Evolutionary conservation across 2,888 invertebrate genomes (phyloP), one percentile per base, ranked within the genome.

Genomic region (Hololepta plana): DNA sequence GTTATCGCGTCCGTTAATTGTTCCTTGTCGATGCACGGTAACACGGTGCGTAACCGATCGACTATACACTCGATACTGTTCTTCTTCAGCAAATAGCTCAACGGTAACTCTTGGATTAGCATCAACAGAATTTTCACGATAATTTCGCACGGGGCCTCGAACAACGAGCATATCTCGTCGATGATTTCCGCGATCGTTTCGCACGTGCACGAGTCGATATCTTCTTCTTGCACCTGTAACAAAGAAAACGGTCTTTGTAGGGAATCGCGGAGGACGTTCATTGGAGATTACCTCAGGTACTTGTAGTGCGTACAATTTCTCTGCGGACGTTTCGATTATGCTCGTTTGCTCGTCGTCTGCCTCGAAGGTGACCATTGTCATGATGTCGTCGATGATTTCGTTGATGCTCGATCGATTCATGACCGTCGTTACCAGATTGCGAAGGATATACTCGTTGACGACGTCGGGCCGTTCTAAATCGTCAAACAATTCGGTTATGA

Each of bases 281-380:
- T n/a, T n/a, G n/a, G n/a, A 8, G 5, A n/a, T 27, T 26, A 28
- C 28, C 11, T 26, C 39, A 10, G 38, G 38, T 31, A 46, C 45
- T 25, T 44, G 40, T 12, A 51, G 25, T 12, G 32, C 23, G 29
- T 38, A 41, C 12, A 54, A 29, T 33, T 43, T 41, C 29, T 50
- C 48, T 1, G 51, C 49, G 9, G 42, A 37, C 3, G 31, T 27
- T 30, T 47, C 44, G 9, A 55, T 33, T 3, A 45, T 31, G 5
- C 36, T 35, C 13, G 34, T 35, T 27, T 51, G 41, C 14, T 43
- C 37, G 5, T 43, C 43, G 9, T 34, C 32, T 3, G 42, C 37
- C 26, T 43, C 38, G 4, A 39, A 32, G 8, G 47, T 46, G 14
- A 52, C 28, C 26, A 41, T 37, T 4, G 38, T 30, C 1, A 46